Conservation (phyloP, 2,797 vertebrate species). For the Neostethus bicornis region DNA sequence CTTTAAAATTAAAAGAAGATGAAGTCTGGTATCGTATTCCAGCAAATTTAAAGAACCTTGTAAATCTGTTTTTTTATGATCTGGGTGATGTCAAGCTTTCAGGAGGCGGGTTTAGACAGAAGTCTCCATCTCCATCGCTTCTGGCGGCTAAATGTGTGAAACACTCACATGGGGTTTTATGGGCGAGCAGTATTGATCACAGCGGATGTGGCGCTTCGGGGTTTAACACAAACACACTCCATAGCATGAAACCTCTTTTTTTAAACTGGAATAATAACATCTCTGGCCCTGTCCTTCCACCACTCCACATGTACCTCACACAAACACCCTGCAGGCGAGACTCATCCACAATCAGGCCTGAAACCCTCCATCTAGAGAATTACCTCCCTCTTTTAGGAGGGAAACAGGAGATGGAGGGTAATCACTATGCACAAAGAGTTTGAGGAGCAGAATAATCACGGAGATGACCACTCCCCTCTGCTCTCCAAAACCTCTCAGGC, state of each 20-base stretch:
- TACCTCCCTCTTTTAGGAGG: background rate
- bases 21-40: too few species aligned
- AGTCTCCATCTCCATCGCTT: conserved; percentile 49
- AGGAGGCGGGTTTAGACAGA: conserved; percentile 31
- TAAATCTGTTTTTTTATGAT: too few species aligned
- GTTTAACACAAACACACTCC: conserved; percentile 44
- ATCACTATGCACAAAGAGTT: conserved; percentile 31
- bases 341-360: conserved; percentile 63
- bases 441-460: conserved; percentile 31
- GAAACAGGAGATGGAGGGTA: conserved; percentile 25
- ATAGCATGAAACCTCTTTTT: conserved; percentile 46
- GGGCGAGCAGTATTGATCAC: conserved; percentile 75
- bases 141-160: conserved; percentile 60
- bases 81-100: too few species aligned
- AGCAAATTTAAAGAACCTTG: too few species aligned
- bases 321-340: conserved; percentile 23
- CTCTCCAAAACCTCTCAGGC: conserved; percentile 35
- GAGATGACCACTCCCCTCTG: conserved; percentile 31
- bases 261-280: conserved; percentile 64
- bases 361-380: conserved; percentile 33
- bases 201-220: conserved; percentile 62
- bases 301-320: conserved; percentile 31
- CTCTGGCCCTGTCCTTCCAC: conserved; percentile 28
- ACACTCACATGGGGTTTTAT: conserved; percentile 66
- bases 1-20: too few species aligned